A percentile compares a stretch with the other conserved stretches of the same genome.
These are phyloP conservation scores for Drosophila suzukii DNA, from an alignment of 1,140 invertebrate genomes.

Conservation along the genomic window DNA sequence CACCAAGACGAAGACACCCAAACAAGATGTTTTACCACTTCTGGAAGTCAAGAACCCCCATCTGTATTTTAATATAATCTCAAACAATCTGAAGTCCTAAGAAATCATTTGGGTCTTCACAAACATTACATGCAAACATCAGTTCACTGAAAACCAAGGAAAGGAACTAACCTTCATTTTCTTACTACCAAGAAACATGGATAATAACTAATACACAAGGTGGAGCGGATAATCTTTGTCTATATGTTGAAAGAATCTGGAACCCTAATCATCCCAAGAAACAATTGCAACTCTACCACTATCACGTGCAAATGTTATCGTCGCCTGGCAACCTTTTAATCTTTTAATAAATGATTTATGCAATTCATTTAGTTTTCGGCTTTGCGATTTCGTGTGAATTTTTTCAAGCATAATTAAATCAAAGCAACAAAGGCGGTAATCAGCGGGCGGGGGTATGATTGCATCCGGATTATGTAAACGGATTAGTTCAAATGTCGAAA, in stretches of 20 bases:
- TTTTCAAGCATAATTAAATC: constrained; percentile 60
- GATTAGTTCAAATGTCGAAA: constrained; percentile 62
- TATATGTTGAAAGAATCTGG: neutral
- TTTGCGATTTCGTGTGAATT: constrained; percentile 1
- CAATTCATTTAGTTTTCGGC: constrained; percentile 57
- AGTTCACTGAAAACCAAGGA: neutral
- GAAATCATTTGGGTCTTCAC: too few relatives aligned
- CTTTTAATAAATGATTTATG: constrained; percentile 51
- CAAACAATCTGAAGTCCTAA: neutral
- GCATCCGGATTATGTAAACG: constrained; percentile 44
- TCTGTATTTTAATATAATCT: neutral
- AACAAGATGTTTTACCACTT: too few relatives aligned
- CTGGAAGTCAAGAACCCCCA: too few relatives aligned
- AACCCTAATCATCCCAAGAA: neutral
- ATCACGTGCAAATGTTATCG: neutral
- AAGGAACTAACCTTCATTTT: too few relatives aligned
- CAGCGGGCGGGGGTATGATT: constrained; percentile 27
- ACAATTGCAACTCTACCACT: neutral
- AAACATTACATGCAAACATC: too few relatives aligned
- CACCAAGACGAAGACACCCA: too few relatives aligned
- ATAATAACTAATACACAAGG: too few relatives aligned
- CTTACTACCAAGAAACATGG: too few relatives aligned
- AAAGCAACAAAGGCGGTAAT: constrained; percentile 56
- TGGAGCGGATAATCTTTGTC: too few relatives aligned
- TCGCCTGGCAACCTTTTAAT: neutral